phyloP scores from a whole-genome alignment of 1,140 invertebrate genomes.

The Eurosta solidaginis region DNA sequence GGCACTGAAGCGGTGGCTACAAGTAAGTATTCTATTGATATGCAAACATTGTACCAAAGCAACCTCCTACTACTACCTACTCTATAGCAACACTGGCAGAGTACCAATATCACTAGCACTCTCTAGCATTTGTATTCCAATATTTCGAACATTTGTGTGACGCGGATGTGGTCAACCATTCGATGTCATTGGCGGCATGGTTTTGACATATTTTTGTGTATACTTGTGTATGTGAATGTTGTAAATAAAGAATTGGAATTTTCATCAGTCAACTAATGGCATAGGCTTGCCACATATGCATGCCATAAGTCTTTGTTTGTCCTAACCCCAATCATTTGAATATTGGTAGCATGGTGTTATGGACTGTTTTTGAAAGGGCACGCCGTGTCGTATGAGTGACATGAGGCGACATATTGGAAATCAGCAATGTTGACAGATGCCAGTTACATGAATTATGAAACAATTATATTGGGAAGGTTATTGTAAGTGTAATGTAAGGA shows the following conservation, averaged over 20 bases:
- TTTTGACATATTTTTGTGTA: slow-evolving; percentile 6
- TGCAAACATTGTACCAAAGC: background rate
- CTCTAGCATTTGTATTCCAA: background rate
- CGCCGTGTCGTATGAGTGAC: background rate
- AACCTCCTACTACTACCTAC: background rate
- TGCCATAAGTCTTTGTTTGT: too few relatives aligned
- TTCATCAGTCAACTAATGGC: background rate
- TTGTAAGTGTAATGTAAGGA: background rate
- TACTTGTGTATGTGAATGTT: background rate
- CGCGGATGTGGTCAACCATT: slow-evolving; percentile 4
- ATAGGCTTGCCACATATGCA: background rate
- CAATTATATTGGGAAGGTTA: background rate
- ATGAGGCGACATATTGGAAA: slow-evolving; percentile 25
- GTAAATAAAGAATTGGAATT: background rate
- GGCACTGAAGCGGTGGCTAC: background rate
- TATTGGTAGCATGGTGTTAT: too few relatives aligned
- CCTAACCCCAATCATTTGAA: too few relatives aligned
- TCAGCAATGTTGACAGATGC: slow-evolving; percentile 10
- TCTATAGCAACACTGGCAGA: background rate
- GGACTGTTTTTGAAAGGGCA: too few relatives aligned
- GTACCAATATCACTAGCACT: too few relatives aligned
- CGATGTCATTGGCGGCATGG: background rate
- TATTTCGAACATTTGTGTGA: background rate
- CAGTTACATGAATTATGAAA: slow-evolving; percentile 16
- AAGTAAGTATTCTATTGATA: background rate